phyloP scores from a whole-genome alignment of 2,113 vertebrate genomes.

The Danionella cerebrum region DNA sequence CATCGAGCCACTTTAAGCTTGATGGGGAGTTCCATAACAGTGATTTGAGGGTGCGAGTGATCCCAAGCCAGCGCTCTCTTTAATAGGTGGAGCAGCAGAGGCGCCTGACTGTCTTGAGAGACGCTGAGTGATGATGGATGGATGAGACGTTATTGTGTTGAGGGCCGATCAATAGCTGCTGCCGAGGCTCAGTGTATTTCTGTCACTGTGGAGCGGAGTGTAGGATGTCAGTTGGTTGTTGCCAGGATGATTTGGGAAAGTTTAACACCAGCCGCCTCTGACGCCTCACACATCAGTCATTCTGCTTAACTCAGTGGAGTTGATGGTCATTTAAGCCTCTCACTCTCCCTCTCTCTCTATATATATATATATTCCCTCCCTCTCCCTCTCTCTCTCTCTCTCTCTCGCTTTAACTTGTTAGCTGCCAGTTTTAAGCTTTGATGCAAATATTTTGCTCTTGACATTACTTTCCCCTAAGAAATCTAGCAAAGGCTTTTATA shows the following conservation, averaged over 20 bases:
- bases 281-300: slow-evolving; percentile 33
- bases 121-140: slow-evolving; percentile 38
- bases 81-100: not conserved
- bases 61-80: not conserved
- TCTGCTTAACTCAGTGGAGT: slow-evolving; percentile 5
- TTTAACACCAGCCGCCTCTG: slow-evolving; percentile 37
- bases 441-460: no score
- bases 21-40: slow-evolving; percentile 10
- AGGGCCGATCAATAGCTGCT: slow-evolving; percentile 43
- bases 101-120: slow-evolving; percentile 13
- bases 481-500: no score
- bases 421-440: no score
- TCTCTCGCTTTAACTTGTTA: no score
- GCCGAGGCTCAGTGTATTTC: slow-evolving; percentile 37
- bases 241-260: slow-evolving; percentile 41
- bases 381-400: no score
- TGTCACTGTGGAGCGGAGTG: slow-evolving; percentile 35
- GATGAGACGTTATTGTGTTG: slow-evolving; percentile 29
- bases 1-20: slow-evolving; percentile 15
- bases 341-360: no score
- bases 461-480: no score
- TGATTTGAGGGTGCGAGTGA: slow-evolving; percentile 8
- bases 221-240: slow-evolving; percentile 39
- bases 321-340: not conserved
- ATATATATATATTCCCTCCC: no score